Evolutionary conservation across 2,888 invertebrate species (phyloP).

Genomic region (Sarcophaga carnaria): DNA sequence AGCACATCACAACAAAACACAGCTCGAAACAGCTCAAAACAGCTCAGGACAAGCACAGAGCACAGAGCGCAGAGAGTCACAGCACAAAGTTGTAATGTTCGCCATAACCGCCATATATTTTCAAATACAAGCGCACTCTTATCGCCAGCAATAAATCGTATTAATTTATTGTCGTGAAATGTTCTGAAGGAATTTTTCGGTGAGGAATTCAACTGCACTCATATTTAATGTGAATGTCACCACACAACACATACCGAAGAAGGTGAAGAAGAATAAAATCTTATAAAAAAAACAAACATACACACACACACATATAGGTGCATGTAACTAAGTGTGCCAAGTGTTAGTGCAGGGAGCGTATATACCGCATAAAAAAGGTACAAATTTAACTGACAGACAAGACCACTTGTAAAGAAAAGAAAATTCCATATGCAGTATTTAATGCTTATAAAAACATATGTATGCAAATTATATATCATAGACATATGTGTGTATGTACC

Average conservation of each 20-base stretch:
- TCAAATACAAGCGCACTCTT: conserved; percentile 73
- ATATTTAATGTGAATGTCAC: conserved; percentile 76
- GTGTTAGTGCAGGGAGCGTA: no score
- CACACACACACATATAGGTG: not conserved
- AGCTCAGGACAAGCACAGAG: not conserved
- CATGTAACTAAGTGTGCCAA: no score
- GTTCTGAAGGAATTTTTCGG: conserved; percentile 72
- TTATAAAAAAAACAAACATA: not conserved
- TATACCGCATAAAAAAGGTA: not conserved
- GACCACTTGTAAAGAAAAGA: not conserved
- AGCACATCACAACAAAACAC: not conserved
- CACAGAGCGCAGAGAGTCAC: not conserved
- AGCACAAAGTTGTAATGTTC: not conserved
- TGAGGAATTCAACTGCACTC: conserved; percentile 65
- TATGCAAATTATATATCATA: not conserved
- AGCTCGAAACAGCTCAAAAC: not conserved
- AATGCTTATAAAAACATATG: not conserved
- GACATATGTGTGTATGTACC: not conserved
- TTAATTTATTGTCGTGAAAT: conserved; percentile 79
- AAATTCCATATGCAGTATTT: not conserved
- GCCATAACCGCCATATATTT: conserved; percentile 48
- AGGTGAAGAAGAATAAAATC: conserved; percentile 15
- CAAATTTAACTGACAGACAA: conserved; percentile 36
- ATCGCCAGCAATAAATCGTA: conserved; percentile 80
- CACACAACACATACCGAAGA: conserved; percentile 38